Evolutionary conservation across 35 echinoderm and acorn worm genomes (phyloP), one percentile per base, ranked within the genome.

Genomic region (Lytechinus variegatus): DNA sequence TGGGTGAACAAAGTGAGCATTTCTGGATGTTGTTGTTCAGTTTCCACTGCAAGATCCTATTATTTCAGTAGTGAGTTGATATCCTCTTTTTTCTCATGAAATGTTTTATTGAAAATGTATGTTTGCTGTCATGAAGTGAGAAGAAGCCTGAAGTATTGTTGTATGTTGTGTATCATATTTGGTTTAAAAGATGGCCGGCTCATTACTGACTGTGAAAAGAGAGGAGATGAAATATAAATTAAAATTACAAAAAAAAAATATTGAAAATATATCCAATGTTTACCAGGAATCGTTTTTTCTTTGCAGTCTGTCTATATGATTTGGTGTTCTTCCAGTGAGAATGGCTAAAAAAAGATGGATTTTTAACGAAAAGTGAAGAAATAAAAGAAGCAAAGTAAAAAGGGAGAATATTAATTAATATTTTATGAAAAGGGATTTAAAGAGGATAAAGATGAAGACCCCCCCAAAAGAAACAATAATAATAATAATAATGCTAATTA

Each of bases 121-220:
- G 88, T 90, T 90, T 90, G 88, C 52, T 21, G 88, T 90, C 88
- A 27, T 54, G 52, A 90, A 2, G 27, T 14, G 88, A 90, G 29
- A 90, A 13, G 10, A 58, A 54, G 52, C 88, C 29, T 9, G 27
- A 90, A 52, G 88, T 90, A 44, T 44, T 44, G n/a, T 90, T 51
- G 66, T 79, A 79, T 90, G 88, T 90, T 90, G 88, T 90, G 88
- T 90, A 90, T 90, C 88, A 90, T 90, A 90, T 90, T 90, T 44
- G 88, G 28, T 90, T 52, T 52, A 90, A 13, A 54, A 4, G 16
- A 90, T 52, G 28, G 24, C 29, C 12, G 66, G 66, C 66, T 79
- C 66, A 79, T 79, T 79, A 79, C 21, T 79, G 66, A 1, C n/a
- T 79, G 19, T 79, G 66, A 90, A 52, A 21, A 10, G 88, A 51